Evolutionary conservation across 2,888 invertebrate species (phyloP), one percentile per base, ranked within the genome.

Genomic region (Drosophila tanythrix): DNA sequence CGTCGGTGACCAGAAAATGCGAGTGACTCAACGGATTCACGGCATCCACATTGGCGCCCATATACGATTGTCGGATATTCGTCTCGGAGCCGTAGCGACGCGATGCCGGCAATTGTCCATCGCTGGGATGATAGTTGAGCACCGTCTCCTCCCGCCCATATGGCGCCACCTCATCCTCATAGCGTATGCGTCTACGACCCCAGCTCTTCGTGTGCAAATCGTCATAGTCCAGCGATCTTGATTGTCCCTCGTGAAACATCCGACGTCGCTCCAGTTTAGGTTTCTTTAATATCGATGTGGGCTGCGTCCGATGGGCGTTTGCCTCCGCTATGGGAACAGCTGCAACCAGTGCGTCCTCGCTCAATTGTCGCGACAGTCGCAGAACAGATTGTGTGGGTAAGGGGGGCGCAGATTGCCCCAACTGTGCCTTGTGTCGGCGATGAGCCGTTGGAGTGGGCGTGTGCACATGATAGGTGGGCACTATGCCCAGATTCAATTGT

Each of bases 1-100:
- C 93, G 58, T 94, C 93, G 13, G 93, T 93, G 27, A 93, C 93
- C 29, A 93, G 88, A 35, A 93, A 93, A 82, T 93, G 94, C 36
- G 93, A 93, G 66, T 93, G 93, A 64, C 93, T 93, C 8, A 93
- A 71, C n/a, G 93, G 92, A 84, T 92, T 86, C 36, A 72, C 68
- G n/a, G 89, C 86, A 73, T 92, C 90, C 33, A 93, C 91, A 65
- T 86, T 88, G 55, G 93, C 92, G 40, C 93, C 92, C 90, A 93
- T 91, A 52, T 92, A 91, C 10, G 93, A 92, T 62, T 93, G 93
- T 0, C 93, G 91, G 48, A 93, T 93, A 63, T 93, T 93, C 11
- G 93, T 92, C 65, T 93, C 93, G 2, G 93, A 93, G 51, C 93
- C 93, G 40, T 90, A 93, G 29, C 92, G 92, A 0, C 92, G 89